Conservation (phyloP, 2,797 vertebrate genomes). For the Falco columbarius region DNA sequence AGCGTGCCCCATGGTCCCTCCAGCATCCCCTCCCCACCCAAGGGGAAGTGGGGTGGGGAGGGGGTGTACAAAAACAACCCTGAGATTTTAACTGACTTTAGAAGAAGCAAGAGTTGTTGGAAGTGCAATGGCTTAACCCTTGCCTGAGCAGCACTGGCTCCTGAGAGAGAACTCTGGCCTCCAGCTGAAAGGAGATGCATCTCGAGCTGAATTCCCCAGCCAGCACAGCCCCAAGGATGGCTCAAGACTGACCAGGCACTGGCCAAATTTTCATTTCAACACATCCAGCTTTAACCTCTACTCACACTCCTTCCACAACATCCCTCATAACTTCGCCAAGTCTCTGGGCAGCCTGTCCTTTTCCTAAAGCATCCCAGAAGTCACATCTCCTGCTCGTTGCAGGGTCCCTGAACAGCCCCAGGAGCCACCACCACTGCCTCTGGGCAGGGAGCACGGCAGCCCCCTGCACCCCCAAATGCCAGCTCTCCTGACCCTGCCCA, state of each 20-base stretch:
- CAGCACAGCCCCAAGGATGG: neutral
- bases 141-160: neutral
- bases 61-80: too few species aligned
- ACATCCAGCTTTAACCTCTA: neutral
- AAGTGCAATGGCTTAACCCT: neutral
- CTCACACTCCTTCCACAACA: neutral
- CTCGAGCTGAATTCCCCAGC: neutral
- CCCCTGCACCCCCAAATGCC: neutral
- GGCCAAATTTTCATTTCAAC: neutral
- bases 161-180: neutral
- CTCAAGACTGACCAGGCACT: neutral
- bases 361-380: neutral
- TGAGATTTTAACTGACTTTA: neutral
- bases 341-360: neutral
- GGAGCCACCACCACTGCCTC: neutral
- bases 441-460: neutral
- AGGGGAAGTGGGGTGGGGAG: too few species aligned
- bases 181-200: neutral
- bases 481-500: neutral
- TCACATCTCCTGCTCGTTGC: accelerated
- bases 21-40: neutral
- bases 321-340: neutral
- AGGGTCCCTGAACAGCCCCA: neutral
- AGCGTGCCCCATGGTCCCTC: accelerated
- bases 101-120: neutral